Evolutionary conservation across 2,888 invertebrate species (phyloP).

Genomic region (Cylindroiulus punctatus): DNA sequence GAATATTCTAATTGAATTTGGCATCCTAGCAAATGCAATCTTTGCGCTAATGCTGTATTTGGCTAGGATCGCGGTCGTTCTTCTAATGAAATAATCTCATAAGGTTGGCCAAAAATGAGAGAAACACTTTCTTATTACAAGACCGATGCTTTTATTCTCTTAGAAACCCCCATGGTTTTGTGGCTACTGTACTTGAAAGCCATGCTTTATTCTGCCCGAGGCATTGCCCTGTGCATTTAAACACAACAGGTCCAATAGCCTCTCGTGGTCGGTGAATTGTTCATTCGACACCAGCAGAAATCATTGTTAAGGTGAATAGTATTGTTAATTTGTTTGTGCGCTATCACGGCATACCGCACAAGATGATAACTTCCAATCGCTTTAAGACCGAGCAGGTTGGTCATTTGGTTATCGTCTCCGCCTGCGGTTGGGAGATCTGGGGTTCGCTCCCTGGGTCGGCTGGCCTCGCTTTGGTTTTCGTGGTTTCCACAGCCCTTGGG

Average conservation of each 20-base stretch:
- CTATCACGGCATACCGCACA: no score
- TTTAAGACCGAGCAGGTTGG: no score
- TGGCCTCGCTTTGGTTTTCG: no score
- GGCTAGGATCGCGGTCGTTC: background rate
- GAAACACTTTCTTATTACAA: slow-evolving; percentile 11
- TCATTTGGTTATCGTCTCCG: no score
- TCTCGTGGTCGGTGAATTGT: background rate
- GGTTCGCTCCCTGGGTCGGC: no score
- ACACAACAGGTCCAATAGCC: background rate
- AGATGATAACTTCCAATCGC: no score
- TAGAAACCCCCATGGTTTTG: background rate
- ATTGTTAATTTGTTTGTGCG: background rate
- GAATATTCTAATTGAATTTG: background rate
- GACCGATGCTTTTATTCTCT: background rate
- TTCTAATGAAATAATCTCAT: slow-evolving; percentile 22
- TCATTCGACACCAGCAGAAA: background rate
- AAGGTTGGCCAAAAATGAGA: slow-evolving; percentile 22
- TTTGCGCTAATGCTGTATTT: background rate
- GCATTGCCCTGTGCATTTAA: background rate
- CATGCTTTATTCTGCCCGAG: background rate
- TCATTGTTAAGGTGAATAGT: background rate
- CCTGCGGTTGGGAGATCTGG: no score
- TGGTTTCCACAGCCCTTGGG: no score
- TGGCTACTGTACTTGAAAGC: background rate
- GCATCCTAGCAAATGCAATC: background rate